Conservation (phyloP, 2,888 invertebrate genomes). For the Platycnemis pennipes region DNA sequence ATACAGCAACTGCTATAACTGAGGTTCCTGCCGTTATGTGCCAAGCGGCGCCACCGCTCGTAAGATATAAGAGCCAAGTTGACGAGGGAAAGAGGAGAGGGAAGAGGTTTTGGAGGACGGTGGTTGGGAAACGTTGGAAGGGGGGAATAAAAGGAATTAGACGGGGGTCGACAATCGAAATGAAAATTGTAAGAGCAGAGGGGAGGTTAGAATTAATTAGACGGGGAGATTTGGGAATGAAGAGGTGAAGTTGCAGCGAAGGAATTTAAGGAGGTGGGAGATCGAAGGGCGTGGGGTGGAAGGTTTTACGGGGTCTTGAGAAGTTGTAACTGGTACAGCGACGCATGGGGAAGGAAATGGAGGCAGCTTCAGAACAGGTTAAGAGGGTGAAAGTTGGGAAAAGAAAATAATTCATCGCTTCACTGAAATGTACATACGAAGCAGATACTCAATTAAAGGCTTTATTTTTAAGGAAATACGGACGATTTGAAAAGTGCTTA, state of each 20-base stretch:
- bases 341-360: no score
- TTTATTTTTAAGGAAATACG: no score
- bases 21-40: not conserved
- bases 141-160: not conserved
- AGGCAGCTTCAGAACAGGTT: no score
- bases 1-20: not conserved
- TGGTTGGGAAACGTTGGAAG: not conserved
- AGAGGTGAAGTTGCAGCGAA: not conserved
- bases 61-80: not conserved
- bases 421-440: no score
- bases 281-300: not conserved
- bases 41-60: not conserved
- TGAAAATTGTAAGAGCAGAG: not conserved
- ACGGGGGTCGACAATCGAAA: not conserved
- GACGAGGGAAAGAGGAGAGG: not conserved
- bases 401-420: no score
- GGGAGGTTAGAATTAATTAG: conserved; percentile 22
- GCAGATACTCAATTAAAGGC: no score
- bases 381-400: no score
- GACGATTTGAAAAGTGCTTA: no score
- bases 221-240: not conserved
- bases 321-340: not conserved
- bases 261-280: not conserved
- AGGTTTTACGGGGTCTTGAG: not conserved
- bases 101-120: not conserved